These are phyloP conservation scores for Psylliodes chrysocephalus DNA, from an alignment of 2,888 invertebrate genomes.

Conservation along the genomic window DNA sequence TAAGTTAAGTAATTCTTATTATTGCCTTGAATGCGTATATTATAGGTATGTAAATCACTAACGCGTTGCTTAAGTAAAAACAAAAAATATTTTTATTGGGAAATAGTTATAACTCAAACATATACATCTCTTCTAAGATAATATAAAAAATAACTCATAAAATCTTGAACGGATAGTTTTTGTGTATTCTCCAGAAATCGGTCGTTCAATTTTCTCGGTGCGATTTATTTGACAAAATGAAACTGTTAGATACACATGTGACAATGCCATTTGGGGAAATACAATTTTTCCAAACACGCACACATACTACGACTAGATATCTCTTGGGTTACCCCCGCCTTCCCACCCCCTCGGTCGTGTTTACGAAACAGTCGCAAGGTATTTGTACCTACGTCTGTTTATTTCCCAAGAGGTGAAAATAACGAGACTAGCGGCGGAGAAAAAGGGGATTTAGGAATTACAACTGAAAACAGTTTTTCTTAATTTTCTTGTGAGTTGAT, in stretches of 20 bases:
- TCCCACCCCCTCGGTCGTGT: slow-evolving; percentile 51
- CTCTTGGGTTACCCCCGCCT: slow-evolving; percentile 46
- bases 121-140: background rate
- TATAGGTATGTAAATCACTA: too few species aligned
- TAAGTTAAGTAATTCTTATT: too few species aligned
- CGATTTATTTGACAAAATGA: slow-evolving; percentile 38
- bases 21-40: too few species aligned
- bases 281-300: slow-evolving; percentile 55
- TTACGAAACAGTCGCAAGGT: slow-evolving; percentile 53
- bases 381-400: slow-evolving; percentile 52
- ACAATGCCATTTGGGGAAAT: slow-evolving; percentile 50
- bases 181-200: slow-evolving; percentile 37
- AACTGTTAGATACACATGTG: slow-evolving; percentile 50
- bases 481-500: too few species aligned
- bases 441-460: too few species aligned
- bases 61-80: too few species aligned
- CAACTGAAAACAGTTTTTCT: too few species aligned
- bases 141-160: background rate
- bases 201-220: slow-evolving; percentile 43
- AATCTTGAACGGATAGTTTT: slow-evolving; percentile 17
- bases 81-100: too few species aligned
- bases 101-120: too few species aligned
- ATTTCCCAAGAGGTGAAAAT: slow-evolving; percentile 52
- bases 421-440: slow-evolving; percentile 14
- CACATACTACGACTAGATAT: slow-evolving; percentile 43